Evolutionary conservation across 2,797 vertebrate genomes (phyloP), one percentile per base, ranked within the genome.

Genomic region (Botia almorhae): DNA sequence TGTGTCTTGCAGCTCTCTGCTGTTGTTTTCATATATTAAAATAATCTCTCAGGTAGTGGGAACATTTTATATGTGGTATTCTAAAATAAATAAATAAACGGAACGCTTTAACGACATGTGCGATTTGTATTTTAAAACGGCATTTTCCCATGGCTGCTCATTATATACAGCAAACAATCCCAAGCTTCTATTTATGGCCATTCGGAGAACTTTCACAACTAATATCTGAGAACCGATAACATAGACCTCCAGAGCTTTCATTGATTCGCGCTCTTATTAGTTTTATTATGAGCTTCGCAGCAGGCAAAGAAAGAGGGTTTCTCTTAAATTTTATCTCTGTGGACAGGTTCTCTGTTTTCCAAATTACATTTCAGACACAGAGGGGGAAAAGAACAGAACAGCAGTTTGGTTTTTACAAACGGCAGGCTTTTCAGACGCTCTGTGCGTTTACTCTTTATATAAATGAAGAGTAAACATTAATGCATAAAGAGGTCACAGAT

Each of bases 151-250:
- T 21, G 65, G 53, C 39, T 60, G 65, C 53, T 78, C 55, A 78
- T 78, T 70, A 69, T 2, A 69, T 48, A 68, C 39, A 17, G 21
- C 50, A 23, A 2, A 1, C 7, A 67, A 61, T 33, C 36, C 70
- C 58, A 51, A 39, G 56, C 48, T 63, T 64, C 56, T 63, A 26
- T 78, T 78, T 56, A 72, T 39, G 33, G 77, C 19, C 29, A n/a
- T 72, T 72, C 60, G 14, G 21, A 73, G 69, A 73, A 64, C 29
- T 65, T 80, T 80, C 78, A 64, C 50, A 46, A 55, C 14, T 56
- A 67, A 73, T 80, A 80, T 73, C 61, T 73, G 19, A 72, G 73
- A 80, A 73, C 60, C 56, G 76, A 79, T 79, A 78, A 78, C 76
- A 50, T 51, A 43, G 69, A 53, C 46, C 78, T 14, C 58, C 11